phyloP scores from a whole-genome alignment of 2,113 vertebrate genomes.

The Myocastor coypus region DNA sequence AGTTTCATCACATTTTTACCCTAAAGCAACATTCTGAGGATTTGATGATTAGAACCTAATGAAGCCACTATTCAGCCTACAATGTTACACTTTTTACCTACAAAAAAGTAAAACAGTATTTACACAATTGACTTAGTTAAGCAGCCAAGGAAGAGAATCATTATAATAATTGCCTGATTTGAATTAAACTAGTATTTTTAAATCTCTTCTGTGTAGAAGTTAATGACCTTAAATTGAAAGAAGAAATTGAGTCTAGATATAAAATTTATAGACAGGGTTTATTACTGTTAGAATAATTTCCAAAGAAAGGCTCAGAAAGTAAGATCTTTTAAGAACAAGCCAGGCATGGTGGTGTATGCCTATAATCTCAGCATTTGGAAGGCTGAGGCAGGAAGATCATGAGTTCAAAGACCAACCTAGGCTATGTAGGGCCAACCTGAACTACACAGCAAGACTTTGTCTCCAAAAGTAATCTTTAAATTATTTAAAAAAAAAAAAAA shows the following conservation, averaged over 20 bases:
- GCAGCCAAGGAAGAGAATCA: constrained; percentile 9
- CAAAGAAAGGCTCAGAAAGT: background rate
- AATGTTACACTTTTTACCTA: background rate
- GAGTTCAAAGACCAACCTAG: background rate
- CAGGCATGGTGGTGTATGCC: background rate
- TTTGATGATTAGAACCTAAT: constrained; percentile 1
- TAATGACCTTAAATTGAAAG: constrained; percentile 11
- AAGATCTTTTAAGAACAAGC: background rate
- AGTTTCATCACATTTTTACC: background rate
- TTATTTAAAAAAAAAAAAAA: too few species aligned
- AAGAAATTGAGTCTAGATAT: background rate
- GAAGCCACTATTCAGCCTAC: background rate
- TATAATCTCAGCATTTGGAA: background rate
- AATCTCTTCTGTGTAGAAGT: constrained; percentile 19
- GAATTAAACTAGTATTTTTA: constrained; percentile 24
- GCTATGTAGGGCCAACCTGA: background rate
- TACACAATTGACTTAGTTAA: constrained; percentile 13
- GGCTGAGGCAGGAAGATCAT: background rate
- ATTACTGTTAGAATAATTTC: background rate
- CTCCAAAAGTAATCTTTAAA: background rate
- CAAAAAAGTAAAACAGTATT: constrained; percentile 42
- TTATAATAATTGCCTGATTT: constrained; percentile 25
- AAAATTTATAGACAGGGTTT: background rate
- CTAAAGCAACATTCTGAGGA: background rate
- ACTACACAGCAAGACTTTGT: background rate